Evolutionary conservation across 2,888 invertebrate species (phyloP), one percentile per base, ranked within the genome.

Genomic region (Cataglyphis altisquamis): DNA sequence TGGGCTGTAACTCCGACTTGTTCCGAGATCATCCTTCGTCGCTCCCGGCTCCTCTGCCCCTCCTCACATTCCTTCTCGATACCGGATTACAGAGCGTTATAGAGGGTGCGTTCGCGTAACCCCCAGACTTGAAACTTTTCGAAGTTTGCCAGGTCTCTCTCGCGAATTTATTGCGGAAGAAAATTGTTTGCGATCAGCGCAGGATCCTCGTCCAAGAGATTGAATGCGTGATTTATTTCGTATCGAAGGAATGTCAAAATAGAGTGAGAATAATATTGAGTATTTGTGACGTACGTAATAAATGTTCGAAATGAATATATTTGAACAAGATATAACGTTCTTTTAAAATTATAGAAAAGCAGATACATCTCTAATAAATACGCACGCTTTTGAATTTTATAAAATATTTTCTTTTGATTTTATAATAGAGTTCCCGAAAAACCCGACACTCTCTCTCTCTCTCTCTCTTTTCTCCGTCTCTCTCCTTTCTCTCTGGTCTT

Each of bases 11-110:
- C 81, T 81, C 63, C 21, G 52, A 74, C 81, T 75, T 81, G 81
- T 75, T 81, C 63, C 39, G 52, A 64, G 81, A 81, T 81, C 81
- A 81, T 81, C 81, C 81, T 81, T 77, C 63, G 81, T 73, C 45
- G 81, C 81, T 77, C 29, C 63, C 60, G 12, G 78, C 45, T 36
- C 12, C 18, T 18, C 52, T 52, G 5, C 32, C 10, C 29, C 32
- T 5, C 6, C 48, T n/a, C 10, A 45, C 45, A 45, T 57, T 41
- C 25, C 73, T 57, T n/a, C 72, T 60, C 45, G 60, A 60, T 45
- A 15, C 70, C 57, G 73, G 72, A 80, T 80, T 80, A 80, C 36
- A 60, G 72, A 60, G 45, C 72, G 72, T 80, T 72, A 80, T 36
- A 39, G 77, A 68, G 68, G 77, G 29, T 77, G 52, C 48, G 41